A percentile compares a stretch with the other conserved stretches of the same genome.
Conservation (phyloP, 2,797 vertebrate species). For the Silurus lanzhouensis region DNA sequence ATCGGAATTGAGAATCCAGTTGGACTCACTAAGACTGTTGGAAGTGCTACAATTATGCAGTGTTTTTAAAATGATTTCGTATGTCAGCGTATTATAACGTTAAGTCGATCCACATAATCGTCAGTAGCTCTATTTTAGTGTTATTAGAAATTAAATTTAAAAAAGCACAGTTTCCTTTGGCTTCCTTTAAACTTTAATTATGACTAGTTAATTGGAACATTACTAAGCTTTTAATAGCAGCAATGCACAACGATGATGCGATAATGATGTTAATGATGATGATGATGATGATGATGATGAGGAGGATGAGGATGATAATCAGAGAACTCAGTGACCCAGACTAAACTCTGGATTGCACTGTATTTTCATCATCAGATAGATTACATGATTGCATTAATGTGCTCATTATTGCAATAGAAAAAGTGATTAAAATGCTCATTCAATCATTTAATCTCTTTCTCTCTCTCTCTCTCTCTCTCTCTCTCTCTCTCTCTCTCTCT, state of each 20-base stretch:
- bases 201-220: conserved; percentile 12
- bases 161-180: not conserved
- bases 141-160: not conserved
- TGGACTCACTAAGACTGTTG: not conserved
- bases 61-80: not conserved
- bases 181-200: conserved; percentile 18
- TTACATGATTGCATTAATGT: conserved; percentile 70
- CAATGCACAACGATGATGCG: not conserved
- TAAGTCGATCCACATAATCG: not conserved
- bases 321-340: conserved; percentile 47
- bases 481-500: conserved; percentile 14
- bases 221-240: not conserved
- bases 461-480: conserved; percentile 6
- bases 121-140: not conserved
- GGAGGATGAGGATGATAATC: conserved; percentile 2
- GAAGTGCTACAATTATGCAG: not conserved
- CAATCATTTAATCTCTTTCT: not conserved
- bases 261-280: conserved; percentile 3
- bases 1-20: not conserved
- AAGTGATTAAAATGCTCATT: conserved; percentile 62
- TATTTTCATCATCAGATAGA: conserved; percentile 68
- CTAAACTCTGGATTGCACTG: conserved; percentile 51
- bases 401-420: conserved; percentile 67
- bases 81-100: not conserved
- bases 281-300: conserved; percentile 14